Conservation (phyloP, 2,113 vertebrate species). For the Rhinopomastus cyanomelas region DNA sequence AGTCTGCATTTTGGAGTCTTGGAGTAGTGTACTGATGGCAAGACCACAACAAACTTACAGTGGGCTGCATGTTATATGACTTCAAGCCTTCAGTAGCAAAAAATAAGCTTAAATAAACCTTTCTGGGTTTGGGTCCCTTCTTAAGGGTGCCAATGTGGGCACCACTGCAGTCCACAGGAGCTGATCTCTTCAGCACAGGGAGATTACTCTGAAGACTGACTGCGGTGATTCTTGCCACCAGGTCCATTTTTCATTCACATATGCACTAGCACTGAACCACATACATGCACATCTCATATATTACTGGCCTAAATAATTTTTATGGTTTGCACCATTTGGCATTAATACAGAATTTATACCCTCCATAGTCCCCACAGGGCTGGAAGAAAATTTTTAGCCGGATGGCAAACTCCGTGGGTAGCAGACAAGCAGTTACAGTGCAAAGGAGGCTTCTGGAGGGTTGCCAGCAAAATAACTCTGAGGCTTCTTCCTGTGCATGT, state of each 20-base stretch:
- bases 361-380: background rate
- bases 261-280: background rate
- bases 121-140: background rate
- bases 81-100: background rate
- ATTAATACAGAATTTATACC: background rate
- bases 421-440: conserved; percentile 1
- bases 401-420: background rate
- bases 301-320: background rate
- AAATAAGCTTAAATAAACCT: background rate
- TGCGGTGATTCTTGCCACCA: background rate
- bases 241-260: background rate
- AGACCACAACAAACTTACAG: no score
- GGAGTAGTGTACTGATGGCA: background rate
- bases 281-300: background rate
- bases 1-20: background rate
- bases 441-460: conserved; percentile 41
- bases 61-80: background rate
- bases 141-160: background rate
- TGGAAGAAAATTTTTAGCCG: background rate
- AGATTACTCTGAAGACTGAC: background rate
- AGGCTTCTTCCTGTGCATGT: conserved; percentile 42
- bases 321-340: background rate
- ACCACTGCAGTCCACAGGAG: rapidly evolving
- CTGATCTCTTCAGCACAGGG: background rate
- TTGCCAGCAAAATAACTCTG: conserved; percentile 24